Evolutionary conservation across 2,888 invertebrate genomes (phyloP), one percentile per base, ranked within the genome.

Genomic region (Halocaridina rubra): DNA sequence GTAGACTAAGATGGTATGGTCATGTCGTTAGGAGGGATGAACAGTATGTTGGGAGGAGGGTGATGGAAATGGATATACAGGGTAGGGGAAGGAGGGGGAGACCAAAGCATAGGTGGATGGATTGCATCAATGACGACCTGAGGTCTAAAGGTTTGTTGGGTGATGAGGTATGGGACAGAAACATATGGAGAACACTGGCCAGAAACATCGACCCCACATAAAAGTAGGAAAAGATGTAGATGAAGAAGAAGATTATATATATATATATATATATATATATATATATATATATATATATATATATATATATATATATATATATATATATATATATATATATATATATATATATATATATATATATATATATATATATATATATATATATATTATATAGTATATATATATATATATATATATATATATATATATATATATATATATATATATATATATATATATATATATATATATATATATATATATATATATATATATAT

Each of bases 401-500:
- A 39, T 39, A 39, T 39, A 39, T 39, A 39, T 39, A 39, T 39
- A 39, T 39, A 39, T 39, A 39, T 39, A 39, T 39, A 39, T 39
- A 39, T 39, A 39, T 39, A 13, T 39, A 13, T 39, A 13, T 39
- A 13, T 39, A 13, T 39, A 13, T 39, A 13, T 39, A 13, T 39
- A 39, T 39, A 13, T 39, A 39, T 39, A 8, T 39, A 39, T 61
- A 16, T 61, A 19, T 61, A 22, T 61, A 39, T 61, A 7, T 61
- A n/a, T 61, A 61, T 61, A 61, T 61, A n/a, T 61, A 61, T 61
- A 61, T 61, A 61, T 61, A 61, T 61, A 61, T 61, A 61, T 61
- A 61, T 61, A 61, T n/a, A 61, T 61, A 61, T 61, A 61, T n/a
- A 61, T 61, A 61, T 61, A 61, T 61, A 61, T 61, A 61, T 61